Evolutionary conservation across 1,140 invertebrate genomes (phyloP).

Genomic region (Drosophila nigrodunni): DNA sequence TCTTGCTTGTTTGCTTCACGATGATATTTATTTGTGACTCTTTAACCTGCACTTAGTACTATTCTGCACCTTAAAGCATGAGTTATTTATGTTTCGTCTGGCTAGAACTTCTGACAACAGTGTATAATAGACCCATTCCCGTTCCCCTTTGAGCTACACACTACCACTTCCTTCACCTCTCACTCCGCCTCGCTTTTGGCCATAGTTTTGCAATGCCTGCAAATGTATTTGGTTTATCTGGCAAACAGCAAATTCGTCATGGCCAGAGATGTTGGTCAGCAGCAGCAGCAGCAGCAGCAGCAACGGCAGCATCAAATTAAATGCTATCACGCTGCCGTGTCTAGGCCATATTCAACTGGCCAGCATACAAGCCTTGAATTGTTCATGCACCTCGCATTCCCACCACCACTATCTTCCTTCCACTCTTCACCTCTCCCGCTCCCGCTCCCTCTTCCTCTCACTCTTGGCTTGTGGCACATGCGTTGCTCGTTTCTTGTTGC

Average conservation of each 20-base stretch:
- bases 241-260: constrained; percentile 67
- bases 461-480: neutral
- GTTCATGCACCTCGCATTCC: constrained; percentile 10
- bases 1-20: too few species aligned
- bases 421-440: neutral
- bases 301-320: constrained; percentile 48
- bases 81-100: too few species aligned
- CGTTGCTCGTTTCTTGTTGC: constrained; percentile 52
- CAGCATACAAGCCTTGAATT: constrained; percentile 26
- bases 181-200: constrained; percentile 32
- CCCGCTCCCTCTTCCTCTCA: neutral
- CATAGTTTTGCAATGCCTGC: constrained; percentile 74
- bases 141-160: neutral
- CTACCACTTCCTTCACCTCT: constrained; percentile 16
- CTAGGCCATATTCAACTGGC: constrained; percentile 35
- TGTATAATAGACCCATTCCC: constrained; percentile 25
- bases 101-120: constrained; percentile 1
- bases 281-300: constrained; percentile 20
- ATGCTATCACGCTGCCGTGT: constrained; percentile 72
- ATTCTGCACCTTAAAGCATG: too few species aligned
- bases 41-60: too few species aligned
- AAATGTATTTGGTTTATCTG: constrained; percentile 56
- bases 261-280: constrained; percentile 49
- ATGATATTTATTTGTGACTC: too few species aligned
- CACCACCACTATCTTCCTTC: neutral